Conservation (phyloP, 1,140 invertebrate species). For the Tetranychus urticae region DNA sequence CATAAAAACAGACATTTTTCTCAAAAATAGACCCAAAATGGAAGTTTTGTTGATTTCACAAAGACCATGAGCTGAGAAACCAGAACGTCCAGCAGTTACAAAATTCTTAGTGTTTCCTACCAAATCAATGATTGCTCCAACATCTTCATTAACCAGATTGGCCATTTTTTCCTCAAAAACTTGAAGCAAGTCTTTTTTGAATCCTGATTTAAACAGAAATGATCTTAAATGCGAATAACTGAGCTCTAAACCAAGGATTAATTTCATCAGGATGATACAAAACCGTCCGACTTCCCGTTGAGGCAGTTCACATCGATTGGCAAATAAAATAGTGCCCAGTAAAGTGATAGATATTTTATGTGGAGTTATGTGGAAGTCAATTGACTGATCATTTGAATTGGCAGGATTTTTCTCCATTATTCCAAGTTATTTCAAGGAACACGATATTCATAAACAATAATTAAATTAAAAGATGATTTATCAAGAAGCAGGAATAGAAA, state of each 20-base stretch:
- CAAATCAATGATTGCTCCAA: background rate
- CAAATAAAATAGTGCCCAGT: background rate
- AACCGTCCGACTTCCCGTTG: conserved; percentile 3
- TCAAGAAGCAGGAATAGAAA: too few species aligned
- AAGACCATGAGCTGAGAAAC: background rate
- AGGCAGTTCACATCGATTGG: background rate
- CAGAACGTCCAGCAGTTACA: background rate
- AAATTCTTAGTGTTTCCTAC: background rate
- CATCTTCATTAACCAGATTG: background rate
- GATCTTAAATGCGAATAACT: background rate
- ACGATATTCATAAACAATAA: too few species aligned
- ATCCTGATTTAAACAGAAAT: background rate
- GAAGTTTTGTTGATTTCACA: background rate
- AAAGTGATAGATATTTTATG: conserved; percentile 1
- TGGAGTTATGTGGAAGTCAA: background rate
- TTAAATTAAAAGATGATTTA: too few species aligned
- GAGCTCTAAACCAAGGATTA: background rate
- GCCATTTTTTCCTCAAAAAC: background rate
- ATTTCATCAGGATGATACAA: background rate
- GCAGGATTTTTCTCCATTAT: too few species aligned
- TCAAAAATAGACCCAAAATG: conserved; percentile 1
- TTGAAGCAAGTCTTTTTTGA: background rate
- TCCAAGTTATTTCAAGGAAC: too few species aligned
- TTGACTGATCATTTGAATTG: background rate
- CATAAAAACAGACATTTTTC: background rate